Percentiles rank a stretch among this genome's conserved stretches.
These are phyloP conservation scores for Labroides dimidiatus DNA, from an alignment of 2,797 vertebrate species.

Conservation along the genomic window DNA sequence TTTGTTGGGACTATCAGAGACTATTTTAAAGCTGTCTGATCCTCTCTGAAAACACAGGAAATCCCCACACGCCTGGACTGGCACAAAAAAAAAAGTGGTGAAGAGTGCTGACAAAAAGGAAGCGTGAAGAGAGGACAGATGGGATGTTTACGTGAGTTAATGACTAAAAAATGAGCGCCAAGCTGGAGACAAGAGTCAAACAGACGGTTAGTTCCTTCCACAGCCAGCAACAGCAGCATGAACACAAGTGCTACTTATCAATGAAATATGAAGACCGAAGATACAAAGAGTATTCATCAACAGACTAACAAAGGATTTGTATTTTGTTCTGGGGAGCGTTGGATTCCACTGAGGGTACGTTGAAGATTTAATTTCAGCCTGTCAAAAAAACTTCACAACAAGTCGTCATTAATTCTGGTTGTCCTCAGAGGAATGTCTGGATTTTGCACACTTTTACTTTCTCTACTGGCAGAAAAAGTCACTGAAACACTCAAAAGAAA, in stretches of 20 bases:
- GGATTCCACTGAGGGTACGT: conserved; percentile 33
- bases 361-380: conserved; percentile 38
- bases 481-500: neutral
- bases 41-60: conserved; percentile 49
- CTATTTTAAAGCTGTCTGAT: conserved; percentile 36
- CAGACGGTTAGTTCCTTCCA: conserved; percentile 65
- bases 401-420: conserved; percentile 19
- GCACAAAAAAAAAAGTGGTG: conserved; percentile 37
- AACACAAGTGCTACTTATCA: conserved; percentile 56
- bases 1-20: conserved; percentile 47
- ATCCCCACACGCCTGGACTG: conserved; percentile 45
- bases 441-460: neutral
- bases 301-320: conserved; percentile 42
- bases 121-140: conserved; percentile 71
- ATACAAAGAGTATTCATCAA: conserved; percentile 45
- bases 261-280: conserved; percentile 55
- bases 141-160: conserved; percentile 77
- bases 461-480: conserved; percentile 13
- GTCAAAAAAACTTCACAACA: conserved; percentile 42
- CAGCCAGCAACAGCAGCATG: conserved; percentile 13
- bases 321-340: conserved; percentile 24
- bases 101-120: conserved; percentile 57
- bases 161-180: conserved; percentile 74
- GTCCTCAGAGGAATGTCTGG: conserved; percentile 33
- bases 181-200: conserved; percentile 65